phyloP scores from a whole-genome alignment of 2,797 vertebrate species.

The Gymnoscopelus microlampas region DNA sequence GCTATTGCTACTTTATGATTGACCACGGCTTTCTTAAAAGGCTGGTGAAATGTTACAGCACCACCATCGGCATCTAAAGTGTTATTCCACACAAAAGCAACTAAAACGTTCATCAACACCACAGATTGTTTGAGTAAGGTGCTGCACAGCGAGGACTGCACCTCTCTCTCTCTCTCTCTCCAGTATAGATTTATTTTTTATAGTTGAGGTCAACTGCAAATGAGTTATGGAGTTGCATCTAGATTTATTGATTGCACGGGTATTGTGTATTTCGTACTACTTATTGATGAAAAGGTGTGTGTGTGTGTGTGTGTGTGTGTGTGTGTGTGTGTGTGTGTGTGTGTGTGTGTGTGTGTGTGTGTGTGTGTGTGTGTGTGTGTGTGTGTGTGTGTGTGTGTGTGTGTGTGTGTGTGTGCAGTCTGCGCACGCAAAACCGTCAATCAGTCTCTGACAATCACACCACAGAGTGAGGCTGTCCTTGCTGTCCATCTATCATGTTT shows the following conservation, averaged over 20 bases:
- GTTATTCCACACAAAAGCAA: no score
- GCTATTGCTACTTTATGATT: no score
- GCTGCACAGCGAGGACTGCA: no score
- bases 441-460: conserved; percentile 21
- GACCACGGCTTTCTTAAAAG: no score
- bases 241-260: neutral
- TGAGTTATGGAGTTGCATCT: no score
- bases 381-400: conserved; percentile 19
- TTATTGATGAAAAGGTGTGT: conserved; percentile 12
- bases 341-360: conserved; percentile 25
- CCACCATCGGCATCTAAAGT: no score
- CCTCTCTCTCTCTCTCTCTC: no score
- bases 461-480: conserved; percentile 39
- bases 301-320: conserved; percentile 30
- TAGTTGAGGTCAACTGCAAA: no score
- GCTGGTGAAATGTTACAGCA: no score
- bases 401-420: conserved; percentile 16
- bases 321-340: conserved; percentile 26
- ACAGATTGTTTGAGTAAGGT: no score
- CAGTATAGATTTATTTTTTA: no score
- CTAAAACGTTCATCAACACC: no score
- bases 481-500: conserved; percentile 33
- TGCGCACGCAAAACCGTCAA: neutral
- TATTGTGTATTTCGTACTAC: neutral
- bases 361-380: conserved; percentile 30